Evolutionary conservation across 2,113 vertebrate genomes (phyloP).

Genomic region (Blennius ocellaris): DNA sequence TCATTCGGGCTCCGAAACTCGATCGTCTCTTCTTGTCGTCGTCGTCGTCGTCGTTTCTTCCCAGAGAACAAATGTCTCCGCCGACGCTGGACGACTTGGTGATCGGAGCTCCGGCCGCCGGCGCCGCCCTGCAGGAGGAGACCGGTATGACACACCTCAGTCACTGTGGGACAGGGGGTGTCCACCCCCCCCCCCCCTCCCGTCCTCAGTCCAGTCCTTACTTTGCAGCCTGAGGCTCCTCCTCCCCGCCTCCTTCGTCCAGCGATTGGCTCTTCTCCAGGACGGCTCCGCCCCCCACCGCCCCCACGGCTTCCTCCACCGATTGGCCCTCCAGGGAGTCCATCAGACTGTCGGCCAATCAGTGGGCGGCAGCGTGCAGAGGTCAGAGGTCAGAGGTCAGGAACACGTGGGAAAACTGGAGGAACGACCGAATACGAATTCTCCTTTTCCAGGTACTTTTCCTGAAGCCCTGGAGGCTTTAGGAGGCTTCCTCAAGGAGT

Average conservation of each 20-base stretch:
- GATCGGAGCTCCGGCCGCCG: conserved; percentile 85
- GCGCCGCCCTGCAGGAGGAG: conserved; percentile 82
- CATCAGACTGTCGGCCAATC: conserved; percentile 42
- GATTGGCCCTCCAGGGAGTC: conserved; percentile 51
- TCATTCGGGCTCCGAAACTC: conserved; percentile 95
- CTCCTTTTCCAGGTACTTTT: too few species aligned
- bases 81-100: conserved; percentile 92
- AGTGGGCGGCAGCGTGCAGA: conserved; percentile 34
- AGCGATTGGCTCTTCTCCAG: conserved; percentile 62
- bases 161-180: too few species aligned
- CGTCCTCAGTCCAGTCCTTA: too few species aligned
- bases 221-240: conserved; percentile 56
- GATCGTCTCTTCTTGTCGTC: conserved; percentile 93
- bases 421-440: too few species aligned
- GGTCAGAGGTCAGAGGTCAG: conserved; percentile 1
- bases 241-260: conserved; percentile 56
- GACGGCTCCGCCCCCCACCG: background rate
- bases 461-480: too few species aligned
- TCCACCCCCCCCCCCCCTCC: too few species aligned
- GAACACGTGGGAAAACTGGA: background rate
- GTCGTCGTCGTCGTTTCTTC: conserved; percentile 90
- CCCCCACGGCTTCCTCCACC: conserved; percentile 29
- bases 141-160: background rate
- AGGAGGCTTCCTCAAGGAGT: too few species aligned
- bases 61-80: conserved; percentile 93